Evolutionary conservation across 2,797 vertebrate genomes (phyloP).

Genomic region (Typhlichthys eigenmanni): DNA sequence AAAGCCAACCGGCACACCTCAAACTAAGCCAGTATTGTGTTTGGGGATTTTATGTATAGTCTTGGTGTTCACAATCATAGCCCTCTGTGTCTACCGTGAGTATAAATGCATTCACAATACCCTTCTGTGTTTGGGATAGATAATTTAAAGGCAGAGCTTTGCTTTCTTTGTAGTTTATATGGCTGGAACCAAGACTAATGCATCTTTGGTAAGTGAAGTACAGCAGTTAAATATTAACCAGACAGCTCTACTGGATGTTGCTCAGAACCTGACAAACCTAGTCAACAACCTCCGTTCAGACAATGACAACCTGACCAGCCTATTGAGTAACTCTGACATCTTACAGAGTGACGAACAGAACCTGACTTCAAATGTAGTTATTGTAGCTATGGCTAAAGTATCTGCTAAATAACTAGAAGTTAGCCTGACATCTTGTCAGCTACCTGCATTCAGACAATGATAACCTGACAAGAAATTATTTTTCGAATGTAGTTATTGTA

Average conservation of each 20-base stretch:
- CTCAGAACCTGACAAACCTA: conserved; percentile 1
- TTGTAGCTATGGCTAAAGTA: no score
- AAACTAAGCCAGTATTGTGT: conserved; percentile 14
- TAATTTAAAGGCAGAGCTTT: neutral
- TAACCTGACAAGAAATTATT: neutral
- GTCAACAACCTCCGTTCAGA: neutral
- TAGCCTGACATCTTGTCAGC: neutral
- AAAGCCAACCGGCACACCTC: neutral
- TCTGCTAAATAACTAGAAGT: neutral
- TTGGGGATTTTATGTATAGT: conserved; percentile 47
- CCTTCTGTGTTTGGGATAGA: neutral
- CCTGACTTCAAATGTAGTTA: no score
- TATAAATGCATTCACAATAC: conserved; percentile 1
- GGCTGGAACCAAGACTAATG: neutral
- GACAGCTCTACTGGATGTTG: neutral
- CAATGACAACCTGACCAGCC: neutral
- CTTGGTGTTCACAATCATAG: conserved; percentile 31
- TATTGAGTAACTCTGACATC: neutral
- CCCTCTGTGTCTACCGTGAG: conserved; percentile 48
- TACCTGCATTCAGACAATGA: neutral
- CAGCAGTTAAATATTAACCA: conserved; percentile 3
- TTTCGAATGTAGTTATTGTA: no score
- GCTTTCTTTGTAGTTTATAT: conserved; percentile 10
- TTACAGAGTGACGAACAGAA: neutral
- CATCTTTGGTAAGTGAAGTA: conserved; percentile 18